phyloP scores from a whole-genome alignment of 2,113 vertebrate genomes.

The Promerops cafer region DNA sequence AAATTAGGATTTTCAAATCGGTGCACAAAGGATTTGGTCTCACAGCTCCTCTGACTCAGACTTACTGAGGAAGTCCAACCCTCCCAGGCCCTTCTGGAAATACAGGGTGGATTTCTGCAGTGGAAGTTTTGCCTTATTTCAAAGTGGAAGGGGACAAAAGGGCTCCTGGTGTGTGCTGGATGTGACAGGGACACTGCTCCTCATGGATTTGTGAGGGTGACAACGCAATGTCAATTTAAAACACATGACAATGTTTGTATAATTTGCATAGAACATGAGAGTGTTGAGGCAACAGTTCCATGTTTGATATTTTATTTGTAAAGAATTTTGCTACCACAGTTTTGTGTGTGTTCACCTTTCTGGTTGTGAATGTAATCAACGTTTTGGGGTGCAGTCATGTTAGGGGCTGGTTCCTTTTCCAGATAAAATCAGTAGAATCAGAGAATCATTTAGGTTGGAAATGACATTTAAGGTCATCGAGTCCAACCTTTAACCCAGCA shows the following conservation, averaged over 20 bases:
- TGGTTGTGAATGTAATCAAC: accelerated
- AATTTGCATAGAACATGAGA: background rate
- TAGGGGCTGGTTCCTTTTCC: background rate
- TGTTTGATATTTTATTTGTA: conserved; percentile 40
- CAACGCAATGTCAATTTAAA: background rate
- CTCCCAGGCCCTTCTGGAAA: background rate
- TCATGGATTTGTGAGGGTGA: background rate
- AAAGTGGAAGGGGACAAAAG: background rate
- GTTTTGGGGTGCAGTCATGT: background rate
- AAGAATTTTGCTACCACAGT: conserved; percentile 18
- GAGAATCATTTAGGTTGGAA: background rate
- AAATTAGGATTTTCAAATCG: background rate
- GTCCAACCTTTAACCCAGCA: background rate
- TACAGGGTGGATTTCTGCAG: background rate
- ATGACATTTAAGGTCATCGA: background rate
- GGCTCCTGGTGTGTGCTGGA: background rate
- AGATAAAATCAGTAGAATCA: background rate
- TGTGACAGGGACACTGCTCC: background rate
- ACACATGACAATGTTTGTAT: background rate
- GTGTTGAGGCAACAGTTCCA: background rate
- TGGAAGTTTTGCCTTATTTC: background rate
- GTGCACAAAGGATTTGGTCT: background rate
- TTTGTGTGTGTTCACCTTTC: background rate
- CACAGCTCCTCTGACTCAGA: background rate
- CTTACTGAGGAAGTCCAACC: background rate